These are phyloP conservation scores for Lycocorax pyrrhopterus DNA, from an alignment of 2,113 vertebrate species.

Conservation along the genomic window DNA sequence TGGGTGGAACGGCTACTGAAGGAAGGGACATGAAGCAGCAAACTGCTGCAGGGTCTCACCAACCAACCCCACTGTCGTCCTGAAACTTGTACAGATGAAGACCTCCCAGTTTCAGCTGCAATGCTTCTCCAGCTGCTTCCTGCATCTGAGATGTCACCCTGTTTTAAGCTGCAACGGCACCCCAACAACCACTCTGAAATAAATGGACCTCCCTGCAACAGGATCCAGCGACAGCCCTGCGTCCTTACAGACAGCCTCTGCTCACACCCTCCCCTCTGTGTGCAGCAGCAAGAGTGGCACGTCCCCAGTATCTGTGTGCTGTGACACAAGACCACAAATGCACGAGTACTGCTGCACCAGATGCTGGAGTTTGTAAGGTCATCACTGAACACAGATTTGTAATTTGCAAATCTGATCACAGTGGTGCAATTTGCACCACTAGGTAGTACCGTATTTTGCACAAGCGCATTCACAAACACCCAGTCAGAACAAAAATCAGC, in stretches of 20 bases:
- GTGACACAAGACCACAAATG: rapidly evolving
- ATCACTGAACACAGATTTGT: not conserved
- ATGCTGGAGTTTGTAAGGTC: rapidly evolving
- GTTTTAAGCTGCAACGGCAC: not conserved
- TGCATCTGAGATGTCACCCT: not conserved
- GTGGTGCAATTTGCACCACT: not conserved
- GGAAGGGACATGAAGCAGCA: not conserved
- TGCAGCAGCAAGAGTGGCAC: rapidly evolving
- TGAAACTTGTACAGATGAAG: not conserved
- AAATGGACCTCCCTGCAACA: rapidly evolving
- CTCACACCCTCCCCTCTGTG: rapidly evolving
- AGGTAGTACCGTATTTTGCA: not conserved
- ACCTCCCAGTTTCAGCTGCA: not conserved
- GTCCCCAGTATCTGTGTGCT: rapidly evolving
- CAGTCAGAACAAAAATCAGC: not conserved
- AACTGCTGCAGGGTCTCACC: not conserved
- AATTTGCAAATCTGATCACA: too few relatives aligned
- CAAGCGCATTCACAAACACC: not conserved
- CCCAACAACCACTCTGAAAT: not conserved
- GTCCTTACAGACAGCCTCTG: rapidly evolving
- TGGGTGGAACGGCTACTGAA: not conserved
- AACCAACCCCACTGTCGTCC: not conserved
- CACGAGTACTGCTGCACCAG: not conserved
- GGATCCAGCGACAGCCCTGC: not conserved
- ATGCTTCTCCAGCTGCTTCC: not conserved